A percentile compares a stretch with the other conserved stretches of the same genome.
Conservation (phyloP, 2,797 vertebrate genomes). For the Morus bassanus region DNA sequence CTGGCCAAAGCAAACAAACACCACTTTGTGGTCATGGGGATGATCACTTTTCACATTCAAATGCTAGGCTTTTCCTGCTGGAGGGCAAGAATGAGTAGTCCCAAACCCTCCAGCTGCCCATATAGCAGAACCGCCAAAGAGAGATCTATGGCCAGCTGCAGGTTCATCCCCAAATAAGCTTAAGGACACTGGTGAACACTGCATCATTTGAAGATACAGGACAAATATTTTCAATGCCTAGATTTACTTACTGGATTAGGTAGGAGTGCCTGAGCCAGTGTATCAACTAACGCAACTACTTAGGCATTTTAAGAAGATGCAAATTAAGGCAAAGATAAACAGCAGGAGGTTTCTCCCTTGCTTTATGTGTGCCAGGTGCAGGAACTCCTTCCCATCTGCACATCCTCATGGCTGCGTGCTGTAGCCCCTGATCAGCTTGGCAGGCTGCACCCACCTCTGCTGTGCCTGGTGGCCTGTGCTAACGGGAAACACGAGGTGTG, state of each 20-base stretch:
- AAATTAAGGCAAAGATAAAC: conserved; percentile 7
- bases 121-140: not conserved
- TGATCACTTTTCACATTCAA: not conserved
- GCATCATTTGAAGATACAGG: not conserved
- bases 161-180: not conserved
- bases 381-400: not conserved
- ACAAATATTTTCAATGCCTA: not conserved
- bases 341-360: not conserved
- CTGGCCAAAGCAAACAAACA: not conserved
- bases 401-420: not conserved
- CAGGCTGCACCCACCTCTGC: not conserved
- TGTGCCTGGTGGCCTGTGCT: fast-evolving
- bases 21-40: not conserved
- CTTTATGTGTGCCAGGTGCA: not conserved
- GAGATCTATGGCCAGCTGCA: not conserved
- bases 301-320: conserved; percentile 6
- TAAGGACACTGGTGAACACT: not conserved
- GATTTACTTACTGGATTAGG: not conserved
- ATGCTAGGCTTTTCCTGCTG: not conserved
- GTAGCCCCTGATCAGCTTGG: not conserved
- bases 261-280: not conserved
- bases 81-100: not conserved
- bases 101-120: not conserved
- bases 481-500: not conserved
- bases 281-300: not conserved